Evolutionary conservation across 2,888 invertebrate genomes (phyloP).

Genomic region (Ectemnius continuus): DNA sequence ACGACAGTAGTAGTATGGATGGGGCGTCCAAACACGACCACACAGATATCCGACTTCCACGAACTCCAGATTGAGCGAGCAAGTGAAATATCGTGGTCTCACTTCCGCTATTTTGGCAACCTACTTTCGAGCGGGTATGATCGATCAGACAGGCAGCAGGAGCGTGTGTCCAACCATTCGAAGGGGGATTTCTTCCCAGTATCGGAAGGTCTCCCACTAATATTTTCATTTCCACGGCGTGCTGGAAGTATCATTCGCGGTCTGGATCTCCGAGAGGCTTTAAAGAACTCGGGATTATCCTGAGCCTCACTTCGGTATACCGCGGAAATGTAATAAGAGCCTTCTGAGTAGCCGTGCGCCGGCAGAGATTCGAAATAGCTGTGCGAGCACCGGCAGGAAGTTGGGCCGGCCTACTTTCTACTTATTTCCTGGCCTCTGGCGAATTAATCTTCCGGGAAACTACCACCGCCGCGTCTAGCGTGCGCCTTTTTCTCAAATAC

Average conservation of each 20-base stretch:
- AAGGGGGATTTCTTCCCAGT: not conserved
- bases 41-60: not conserved
- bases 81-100: conserved; percentile 2
- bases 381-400: conserved; percentile 30
- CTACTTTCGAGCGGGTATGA: not conserved
- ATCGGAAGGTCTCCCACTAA: not conserved
- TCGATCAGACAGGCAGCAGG: not conserved
- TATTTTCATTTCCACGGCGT: not conserved
- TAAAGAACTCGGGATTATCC: conserved; percentile 6
- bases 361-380: conserved; percentile 38
- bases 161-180: not conserved
- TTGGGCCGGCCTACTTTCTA: conserved; percentile 54
- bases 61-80: not conserved
- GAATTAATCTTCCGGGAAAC: conserved; percentile 58
- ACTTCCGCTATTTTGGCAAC: conserved; percentile 10
- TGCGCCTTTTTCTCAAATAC: conserved; percentile 50
- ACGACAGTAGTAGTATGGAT: too few species aligned
- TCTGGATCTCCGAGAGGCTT: conserved; percentile 12
- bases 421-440: conserved; percentile 53
- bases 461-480: conserved; percentile 31
- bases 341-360: not conserved
- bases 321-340: conserved; percentile 22
- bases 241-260: not conserved
- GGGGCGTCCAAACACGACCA: too few species aligned
- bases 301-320: not conserved